Base-by-base conservation (phyloP, 2,113 vertebrate genomes). In the Bubo blakistoni region DNA sequence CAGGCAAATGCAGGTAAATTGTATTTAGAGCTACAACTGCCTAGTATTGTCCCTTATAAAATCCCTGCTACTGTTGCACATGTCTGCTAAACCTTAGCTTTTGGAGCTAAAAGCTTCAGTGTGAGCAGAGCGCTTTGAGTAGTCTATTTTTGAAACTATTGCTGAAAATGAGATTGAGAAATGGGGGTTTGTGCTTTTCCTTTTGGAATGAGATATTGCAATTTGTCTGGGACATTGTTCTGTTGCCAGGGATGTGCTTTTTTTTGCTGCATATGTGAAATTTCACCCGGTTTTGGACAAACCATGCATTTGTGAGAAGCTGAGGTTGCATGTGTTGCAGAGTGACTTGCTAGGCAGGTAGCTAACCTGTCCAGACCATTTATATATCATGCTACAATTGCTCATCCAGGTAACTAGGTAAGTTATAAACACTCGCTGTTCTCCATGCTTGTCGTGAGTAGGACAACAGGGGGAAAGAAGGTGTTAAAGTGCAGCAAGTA, bases 331-430 rank as follows among this genome's bases (percentile, higher is more conserved):
- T 10, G 19, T 52, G 9, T n/a, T 71, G 71, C 76, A 5, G 55
- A 49, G 26, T 54, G 76, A 42, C 63, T 86, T 46, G 21, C 24
- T n/a, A 24, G 44, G 25, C n/a, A 26, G 1, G 2, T 59, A 59
- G 14, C 42, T 42, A 54, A 70, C 18, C 24, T n/a, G 11, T 46
- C 26, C 0, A 0, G 38, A 24, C 27, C 18, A 9, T n/a, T 67
- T 69, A 11, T 27, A 4, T 63, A 12, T 47, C 11, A 3, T 30
- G n/a, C 32, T 59, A 40, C 17, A 42, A 9, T 38, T 73, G 34
- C 19, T 88, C 11, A 38, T n/a, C 13, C 34, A 10, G 49, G 11
- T 38, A 57, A 51, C 18, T 11, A 20, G 26, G 12, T 36, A 72
- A 81, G 17, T 77, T 73, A 8, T 27, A 66, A 54, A 18, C 10